Conservation (phyloP, 1,140 invertebrate genomes). For the Polypedilum vanderplanki region DNA sequence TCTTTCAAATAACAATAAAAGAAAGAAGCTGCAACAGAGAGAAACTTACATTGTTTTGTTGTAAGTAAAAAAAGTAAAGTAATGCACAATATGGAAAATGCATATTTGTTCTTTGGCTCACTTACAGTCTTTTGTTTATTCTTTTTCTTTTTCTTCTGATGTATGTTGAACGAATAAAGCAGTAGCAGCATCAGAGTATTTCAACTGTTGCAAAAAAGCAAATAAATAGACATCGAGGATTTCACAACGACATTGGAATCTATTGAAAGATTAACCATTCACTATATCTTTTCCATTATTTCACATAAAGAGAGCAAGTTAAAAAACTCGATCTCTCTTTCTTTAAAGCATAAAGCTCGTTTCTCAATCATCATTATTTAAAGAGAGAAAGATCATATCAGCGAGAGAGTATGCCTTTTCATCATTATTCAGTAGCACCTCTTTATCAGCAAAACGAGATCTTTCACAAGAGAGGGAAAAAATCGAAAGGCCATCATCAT, state of each 20-base stretch:
- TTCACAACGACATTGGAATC: too few species aligned
- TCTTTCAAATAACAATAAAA: not conserved
- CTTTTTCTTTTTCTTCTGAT: too few species aligned
- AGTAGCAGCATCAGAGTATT: too few species aligned
- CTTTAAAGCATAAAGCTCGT: too few species aligned
- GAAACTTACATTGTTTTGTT: not conserved
- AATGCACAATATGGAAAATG: not conserved
- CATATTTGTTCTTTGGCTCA: not conserved
- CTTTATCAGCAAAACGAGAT: not conserved
- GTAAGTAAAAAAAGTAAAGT: not conserved
- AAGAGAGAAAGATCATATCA: not conserved
- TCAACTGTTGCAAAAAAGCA: too few species aligned
- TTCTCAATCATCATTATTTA: too few species aligned
- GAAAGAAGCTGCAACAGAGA: not conserved
- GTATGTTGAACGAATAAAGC: too few species aligned
- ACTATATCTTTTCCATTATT: too few species aligned
- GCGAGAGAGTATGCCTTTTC: not conserved
- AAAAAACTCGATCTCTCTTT: too few species aligned
- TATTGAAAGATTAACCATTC: too few species aligned
- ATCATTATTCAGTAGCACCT: conserved; percentile 17
- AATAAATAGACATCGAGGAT: too few species aligned
- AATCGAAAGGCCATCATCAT: conserved; percentile 17
- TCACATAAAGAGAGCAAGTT: too few species aligned
- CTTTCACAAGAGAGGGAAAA: not conserved
- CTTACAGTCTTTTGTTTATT: conserved; percentile 4